Percentiles rank a stretch among this genome's conserved stretches.
These are phyloP conservation scores for Acropora yongei DNA, from an alignment of 64 coral and sea anemone species.

Conservation along the genomic window DNA sequence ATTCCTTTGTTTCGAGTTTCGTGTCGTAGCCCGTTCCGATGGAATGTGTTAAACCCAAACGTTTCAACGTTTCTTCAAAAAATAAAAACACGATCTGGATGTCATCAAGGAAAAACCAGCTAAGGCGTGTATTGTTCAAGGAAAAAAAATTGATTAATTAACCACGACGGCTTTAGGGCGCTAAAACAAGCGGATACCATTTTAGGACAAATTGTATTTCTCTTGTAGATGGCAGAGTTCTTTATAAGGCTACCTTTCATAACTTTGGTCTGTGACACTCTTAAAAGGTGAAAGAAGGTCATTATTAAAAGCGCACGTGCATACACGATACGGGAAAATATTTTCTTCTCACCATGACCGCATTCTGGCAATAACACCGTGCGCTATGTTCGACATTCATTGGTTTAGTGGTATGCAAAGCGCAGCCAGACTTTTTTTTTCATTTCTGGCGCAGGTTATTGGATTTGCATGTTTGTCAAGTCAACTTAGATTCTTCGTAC, in stretches of 20 bases:
- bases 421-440: not conserved
- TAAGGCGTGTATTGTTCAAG: conserved; percentile 22
- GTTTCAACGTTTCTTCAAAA: conserved; percentile 1
- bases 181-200: conserved; percentile 13
- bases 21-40: not conserved
- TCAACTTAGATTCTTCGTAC: conserved; percentile 19
- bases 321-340: not conserved
- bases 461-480: conserved; percentile 35
- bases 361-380: not conserved
- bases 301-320: not conserved
- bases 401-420: not conserved
- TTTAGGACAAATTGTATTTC: not conserved
- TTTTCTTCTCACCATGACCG: not conserved
- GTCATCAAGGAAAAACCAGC: not conserved
- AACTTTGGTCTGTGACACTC: not conserved
- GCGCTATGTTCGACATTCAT: not conserved
- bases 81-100: conserved; percentile 21
- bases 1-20: conserved; percentile 21
- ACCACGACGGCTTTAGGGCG: conserved; percentile 1
- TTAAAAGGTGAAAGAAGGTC: not conserved
- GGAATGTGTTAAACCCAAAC: not conserved
- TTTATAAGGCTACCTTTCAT: not conserved
- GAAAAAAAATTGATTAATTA: not conserved
- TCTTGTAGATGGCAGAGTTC: not conserved
- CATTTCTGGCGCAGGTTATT: not conserved